These are phyloP conservation scores for Neotoxoptera formosana DNA, from an alignment of 1,140 invertebrate genomes.

Conservation along the genomic window DNA sequence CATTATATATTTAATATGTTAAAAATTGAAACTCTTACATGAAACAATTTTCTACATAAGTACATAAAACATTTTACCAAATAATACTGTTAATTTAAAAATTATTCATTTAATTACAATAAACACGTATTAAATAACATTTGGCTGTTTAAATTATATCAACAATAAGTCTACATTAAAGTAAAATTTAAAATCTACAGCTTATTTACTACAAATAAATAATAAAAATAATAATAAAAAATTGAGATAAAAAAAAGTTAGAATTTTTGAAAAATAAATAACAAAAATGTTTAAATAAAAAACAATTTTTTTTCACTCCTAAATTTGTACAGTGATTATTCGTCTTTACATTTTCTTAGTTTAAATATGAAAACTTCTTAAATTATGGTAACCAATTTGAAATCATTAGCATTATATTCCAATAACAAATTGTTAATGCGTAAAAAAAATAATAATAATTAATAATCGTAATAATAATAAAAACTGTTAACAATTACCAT, in stretches of 20 bases:
- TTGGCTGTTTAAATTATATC: constrained; percentile 49
- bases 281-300: constrained; percentile 57
- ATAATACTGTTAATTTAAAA: constrained; percentile 56
- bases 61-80: constrained; percentile 56
- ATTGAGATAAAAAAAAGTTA: constrained; percentile 57
- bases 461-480: constrained; percentile 50
- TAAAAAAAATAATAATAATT: constrained; percentile 47
- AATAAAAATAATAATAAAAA: constrained; percentile 57
- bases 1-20: constrained; percentile 42
- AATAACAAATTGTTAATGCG: constrained; percentile 58
- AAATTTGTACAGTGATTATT: constrained; percentile 54
- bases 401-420: constrained; percentile 58
- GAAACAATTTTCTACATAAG: constrained; percentile 53
- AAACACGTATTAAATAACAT: constrained; percentile 50
- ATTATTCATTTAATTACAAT: constrained; percentile 43
- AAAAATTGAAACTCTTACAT: constrained; percentile 26
- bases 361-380: constrained; percentile 52
- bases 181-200: constrained; percentile 41
- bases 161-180: constrained; percentile 46
- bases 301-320: constrained; percentile 51
- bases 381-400: constrained; percentile 58
- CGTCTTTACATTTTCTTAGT: constrained; percentile 41
- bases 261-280: constrained; percentile 58
- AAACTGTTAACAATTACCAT: constrained; percentile 55
- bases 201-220: constrained; percentile 53